Evolutionary conservation across 2,113 vertebrate genomes (phyloP).

Genomic region (Axis porcinus): DNA sequence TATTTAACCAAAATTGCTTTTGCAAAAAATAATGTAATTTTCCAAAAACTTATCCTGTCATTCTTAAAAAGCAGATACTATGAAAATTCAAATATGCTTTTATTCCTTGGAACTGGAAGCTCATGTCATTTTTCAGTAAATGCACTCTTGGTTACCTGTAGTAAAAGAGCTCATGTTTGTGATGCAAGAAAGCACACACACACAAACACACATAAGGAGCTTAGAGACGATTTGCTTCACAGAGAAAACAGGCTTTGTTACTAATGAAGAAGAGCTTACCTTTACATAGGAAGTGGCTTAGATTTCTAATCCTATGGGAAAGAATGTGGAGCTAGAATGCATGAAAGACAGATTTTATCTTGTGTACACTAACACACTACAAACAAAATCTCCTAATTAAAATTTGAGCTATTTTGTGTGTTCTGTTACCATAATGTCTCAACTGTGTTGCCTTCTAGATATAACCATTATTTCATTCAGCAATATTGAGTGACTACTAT

Average conservation of each 20-base stretch:
- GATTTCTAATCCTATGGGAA: not conserved
- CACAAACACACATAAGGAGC: not conserved
- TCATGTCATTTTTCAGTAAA: not conserved
- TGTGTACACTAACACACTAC: not conserved
- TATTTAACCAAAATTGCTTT: not conserved
- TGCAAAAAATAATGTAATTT: conserved; percentile 12
- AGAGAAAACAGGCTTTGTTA: not conserved
- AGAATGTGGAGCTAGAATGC: not conserved
- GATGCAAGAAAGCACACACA: not conserved
- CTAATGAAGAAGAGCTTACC: not conserved
- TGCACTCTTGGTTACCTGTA: not conserved
- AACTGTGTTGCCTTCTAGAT: not conserved
- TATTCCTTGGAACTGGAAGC: not conserved
- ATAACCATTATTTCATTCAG: not conserved
- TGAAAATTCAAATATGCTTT: not conserved
- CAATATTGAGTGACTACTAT: not conserved
- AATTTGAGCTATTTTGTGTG: not conserved
- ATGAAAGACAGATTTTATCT: not conserved
- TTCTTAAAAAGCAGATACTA: not conserved
- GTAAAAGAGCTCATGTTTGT: not conserved
- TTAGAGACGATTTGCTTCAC: not conserved
- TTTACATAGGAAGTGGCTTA: not conserved
- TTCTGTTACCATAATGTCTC: not conserved
- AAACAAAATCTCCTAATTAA: not conserved
- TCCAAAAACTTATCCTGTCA: not conserved